Evolutionary conservation across 2,888 invertebrate species (phyloP).

Genomic region (Pyrochroa serraticornis): DNA sequence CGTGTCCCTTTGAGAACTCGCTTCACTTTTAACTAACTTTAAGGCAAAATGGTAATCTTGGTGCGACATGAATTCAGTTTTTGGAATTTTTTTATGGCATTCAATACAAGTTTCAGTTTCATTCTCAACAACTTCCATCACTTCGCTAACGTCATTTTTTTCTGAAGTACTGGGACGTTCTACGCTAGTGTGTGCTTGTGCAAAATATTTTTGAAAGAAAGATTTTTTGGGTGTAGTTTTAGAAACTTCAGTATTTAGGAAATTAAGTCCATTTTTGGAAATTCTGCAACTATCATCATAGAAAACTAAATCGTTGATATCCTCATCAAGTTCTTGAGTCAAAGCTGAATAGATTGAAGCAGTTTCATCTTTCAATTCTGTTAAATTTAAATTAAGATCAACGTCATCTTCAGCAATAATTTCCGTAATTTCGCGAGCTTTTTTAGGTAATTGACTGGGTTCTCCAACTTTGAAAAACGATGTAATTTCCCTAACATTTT

Average conservation of each 20-base stretch:
- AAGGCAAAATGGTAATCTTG: conserved; percentile 83
- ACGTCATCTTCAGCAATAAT: conserved; percentile 7
- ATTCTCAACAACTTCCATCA: conserved; percentile 13
- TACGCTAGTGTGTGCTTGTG: conserved; percentile 8
- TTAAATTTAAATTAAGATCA: neutral
- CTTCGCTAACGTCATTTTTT: neutral
- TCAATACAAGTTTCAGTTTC: conserved; percentile 67
- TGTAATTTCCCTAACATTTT: conserved; percentile 57
- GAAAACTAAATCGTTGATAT: conserved; percentile 27
- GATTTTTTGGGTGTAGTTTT: conserved; percentile 15
- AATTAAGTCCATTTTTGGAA: conserved; percentile 1
- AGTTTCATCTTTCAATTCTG: neutral
- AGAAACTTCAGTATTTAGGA: conserved; percentile 30
- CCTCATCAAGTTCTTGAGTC: conserved; percentile 31
- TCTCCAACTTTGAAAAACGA: conserved; percentile 42
- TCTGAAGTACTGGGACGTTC: conserved; percentile 15
- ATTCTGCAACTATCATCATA: conserved; percentile 29
- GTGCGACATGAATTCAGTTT: conserved; percentile 74
- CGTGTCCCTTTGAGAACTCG: conserved; percentile 38
- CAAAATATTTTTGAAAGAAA: conserved; percentile 43
- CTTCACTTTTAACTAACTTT: conserved; percentile 49
- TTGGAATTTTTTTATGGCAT: conserved; percentile 69
- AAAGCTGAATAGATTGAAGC: conserved; percentile 26
- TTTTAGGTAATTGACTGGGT: conserved; percentile 2
- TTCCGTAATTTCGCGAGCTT: neutral